Base-by-base conservation (phyloP, 2,888 invertebrate species). In the Suillia variegata region DNA sequence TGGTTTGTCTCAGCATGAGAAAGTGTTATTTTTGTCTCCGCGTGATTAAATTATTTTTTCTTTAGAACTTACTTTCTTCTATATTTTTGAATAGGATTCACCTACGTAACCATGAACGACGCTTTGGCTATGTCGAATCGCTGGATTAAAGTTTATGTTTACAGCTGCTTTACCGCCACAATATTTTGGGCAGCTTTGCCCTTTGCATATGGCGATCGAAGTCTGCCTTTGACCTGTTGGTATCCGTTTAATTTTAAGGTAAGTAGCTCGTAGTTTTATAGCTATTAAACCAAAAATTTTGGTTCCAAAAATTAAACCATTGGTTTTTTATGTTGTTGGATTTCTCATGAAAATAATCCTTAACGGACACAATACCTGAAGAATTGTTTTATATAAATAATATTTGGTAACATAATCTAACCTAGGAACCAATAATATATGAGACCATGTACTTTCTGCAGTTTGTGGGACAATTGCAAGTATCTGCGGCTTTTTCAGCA, bases 221-320 rank as follows among this genome's bases (percentile, higher is more conserved):
- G 70, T 56, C 65, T 80, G 18, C 80, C 80, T 0, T 54, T 80
- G 31, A 56, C 66, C 48, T 76, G 77, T 57, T 78, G 77, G 75
- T 80, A 80, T 73, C 80, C 80, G 5, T 71, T 80, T 18, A 72
- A 80, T 62, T 74, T 70, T 56, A 73, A 69, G 24, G 77, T 75
- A 59, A 55, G 58, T n/a, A n/a, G n/a, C n/a, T n/a, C n/a, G n/a
- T n/a, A n/a, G n/a, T n/a, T n/a, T n/a, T n/a, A n/a, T n/a, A n/a
- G n/a, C n/a, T n/a, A n/a, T n/a, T n/a, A n/a, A n/a, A n/a, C n/a
- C n/a, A n/a, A n/a, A n/a, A n/a, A n/a, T n/a, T n/a, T n/a, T n/a
- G n/a, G n/a, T n/a, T n/a, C n/a, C n/a, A n/a, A n/a, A n/a, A n/a
- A n/a, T n/a, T n/a, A n/a, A n/a, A n/a, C n/a, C n/a, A n/a, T n/a